A percentile compares a stretch with the other conserved stretches of the same genome.
phyloP scores from a whole-genome alignment of 2,888 invertebrate species.

The Xylota sylvarum region DNA sequence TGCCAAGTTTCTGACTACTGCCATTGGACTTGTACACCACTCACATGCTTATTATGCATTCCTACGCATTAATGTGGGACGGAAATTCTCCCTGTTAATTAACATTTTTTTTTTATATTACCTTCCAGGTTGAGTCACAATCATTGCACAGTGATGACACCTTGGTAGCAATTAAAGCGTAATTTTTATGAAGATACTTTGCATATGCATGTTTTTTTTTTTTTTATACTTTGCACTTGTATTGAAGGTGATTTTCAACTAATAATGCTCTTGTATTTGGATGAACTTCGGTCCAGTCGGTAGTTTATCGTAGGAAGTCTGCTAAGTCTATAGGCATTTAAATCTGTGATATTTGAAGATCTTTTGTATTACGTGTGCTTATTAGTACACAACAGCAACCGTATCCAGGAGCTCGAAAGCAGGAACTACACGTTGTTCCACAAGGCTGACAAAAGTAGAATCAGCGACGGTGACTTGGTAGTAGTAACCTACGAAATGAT shows the following conservation, averaged over 20 bases:
- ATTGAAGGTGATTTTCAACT: background rate
- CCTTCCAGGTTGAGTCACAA: slow-evolving; percentile 37
- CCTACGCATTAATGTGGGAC: slow-evolving; percentile 51
- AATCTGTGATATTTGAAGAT: too few relatives aligned
- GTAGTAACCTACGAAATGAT: too few relatives aligned
- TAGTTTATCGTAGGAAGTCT: too few relatives aligned
- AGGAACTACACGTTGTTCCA: too few relatives aligned
- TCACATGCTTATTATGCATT: slow-evolving; percentile 47
- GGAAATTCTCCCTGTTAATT: slow-evolving; percentile 61
- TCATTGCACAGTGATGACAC: slow-evolving; percentile 38
- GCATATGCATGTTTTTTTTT: background rate
- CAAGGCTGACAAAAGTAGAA: too few relatives aligned
- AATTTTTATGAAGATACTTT: slow-evolving; percentile 20
- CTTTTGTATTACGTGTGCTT: too few relatives aligned
- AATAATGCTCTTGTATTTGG: too few relatives aligned
- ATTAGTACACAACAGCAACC: too few relatives aligned
- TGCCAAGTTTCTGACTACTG: background rate
- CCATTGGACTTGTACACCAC: background rate
- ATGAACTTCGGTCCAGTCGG: too few relatives aligned
- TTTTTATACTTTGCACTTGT: background rate
- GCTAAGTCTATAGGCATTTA: too few relatives aligned
- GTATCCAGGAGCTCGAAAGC: too few relatives aligned
- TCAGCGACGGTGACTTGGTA: too few relatives aligned
- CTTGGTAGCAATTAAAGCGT: slow-evolving; percentile 10
- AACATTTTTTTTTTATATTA: slow-evolving; percentile 24